These are phyloP conservation scores for Trissolcus basalis DNA, from an alignment of 1,140 invertebrate genomes.

Conservation along the genomic window DNA sequence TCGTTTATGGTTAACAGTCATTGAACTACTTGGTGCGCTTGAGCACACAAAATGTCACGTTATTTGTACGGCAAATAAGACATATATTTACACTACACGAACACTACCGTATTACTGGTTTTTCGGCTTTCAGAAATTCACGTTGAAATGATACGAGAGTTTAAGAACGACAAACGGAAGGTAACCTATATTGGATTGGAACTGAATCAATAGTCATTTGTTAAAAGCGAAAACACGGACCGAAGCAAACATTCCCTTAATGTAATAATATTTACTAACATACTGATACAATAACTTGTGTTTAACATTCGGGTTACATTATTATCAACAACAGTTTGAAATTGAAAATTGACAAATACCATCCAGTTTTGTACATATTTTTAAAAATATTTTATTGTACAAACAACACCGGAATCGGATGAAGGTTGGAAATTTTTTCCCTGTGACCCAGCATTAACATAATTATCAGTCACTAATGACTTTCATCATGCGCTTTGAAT, in stretches of 20 bases:
- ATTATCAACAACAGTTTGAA: no score
- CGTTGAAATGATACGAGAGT: slow-evolving; percentile 41
- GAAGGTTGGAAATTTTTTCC: not conserved
- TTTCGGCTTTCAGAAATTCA: slow-evolving; percentile 43
- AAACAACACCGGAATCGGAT: no score
- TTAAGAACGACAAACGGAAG: slow-evolving; percentile 30
- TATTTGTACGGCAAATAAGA: slow-evolving; percentile 57
- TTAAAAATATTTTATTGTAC: no score
- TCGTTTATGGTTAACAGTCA: slow-evolving; percentile 46
- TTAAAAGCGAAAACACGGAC: slow-evolving; percentile 34
- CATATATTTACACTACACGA: slow-evolving; percentile 48
- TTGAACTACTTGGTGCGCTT: slow-evolving; percentile 52
- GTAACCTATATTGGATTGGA: slow-evolving; percentile 33
- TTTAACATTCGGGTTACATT: no score
- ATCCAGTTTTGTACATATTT: no score
- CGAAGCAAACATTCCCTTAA: slow-evolving; percentile 24
- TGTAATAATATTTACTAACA: slow-evolving; percentile 47
- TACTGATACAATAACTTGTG: slow-evolving; percentile 5
- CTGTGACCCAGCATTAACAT: slow-evolving; percentile 4
- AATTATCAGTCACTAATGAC: not conserved
- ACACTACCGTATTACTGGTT: slow-evolving; percentile 50
- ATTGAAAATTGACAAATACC: no score
- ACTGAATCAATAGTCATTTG: slow-evolving; percentile 59
- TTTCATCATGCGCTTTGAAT: slow-evolving; percentile 1
- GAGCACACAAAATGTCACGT: slow-evolving; percentile 51